Evolutionary conservation across 2,113 vertebrate genomes (phyloP), one percentile per base, ranked within the genome.

Genomic region (Aphyosemion australe): DNA sequence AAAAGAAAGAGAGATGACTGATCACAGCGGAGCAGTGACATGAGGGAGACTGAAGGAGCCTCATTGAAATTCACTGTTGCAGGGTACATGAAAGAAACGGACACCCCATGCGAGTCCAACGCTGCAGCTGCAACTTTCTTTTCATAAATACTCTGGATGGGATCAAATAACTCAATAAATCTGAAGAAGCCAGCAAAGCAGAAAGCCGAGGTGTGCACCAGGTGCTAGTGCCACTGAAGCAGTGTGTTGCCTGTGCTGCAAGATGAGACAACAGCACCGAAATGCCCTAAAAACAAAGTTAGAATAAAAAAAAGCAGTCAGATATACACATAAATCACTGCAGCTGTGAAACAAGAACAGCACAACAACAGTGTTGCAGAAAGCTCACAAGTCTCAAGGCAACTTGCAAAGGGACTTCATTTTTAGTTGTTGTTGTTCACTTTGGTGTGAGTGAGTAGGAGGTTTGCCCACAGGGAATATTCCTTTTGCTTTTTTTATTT

Each of bases 391-490:
- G 56, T 85, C 78, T 85, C 12, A 15, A 75, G 84, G 70, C 78
- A 73, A 72, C 65, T 62, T 83, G 65, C 74, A 78, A 48, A 79
- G 72, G 77, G 83, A 82, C 76, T 65, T 61, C 64, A 69, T 77
- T 82, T 79, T 72, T 47, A 53, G 59, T 60, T 82, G 80, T 58
- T 84, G 71, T 77, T 87, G 47, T 78, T 87, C 74, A 65, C 67
- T 84, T 75, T 81, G 56, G 74, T 78, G 72, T 66, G 74, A 79
- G 56, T 51, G 71, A 84, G 89, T 80, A 82, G 90, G 79, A 84
- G 82, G 79, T 76, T 68, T 54, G 72, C 87, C 90, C 84, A 63
- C 47, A 79, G 88, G 91, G 85, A 83, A 89, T 72, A 48, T 48
- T 48, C 19, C 46, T 19, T 48, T 48, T 8, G 19, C n/a, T 19